These are phyloP conservation scores for Clarias fuscus DNA, from an alignment of 2,797 vertebrate species.

Conservation along the genomic window DNA sequence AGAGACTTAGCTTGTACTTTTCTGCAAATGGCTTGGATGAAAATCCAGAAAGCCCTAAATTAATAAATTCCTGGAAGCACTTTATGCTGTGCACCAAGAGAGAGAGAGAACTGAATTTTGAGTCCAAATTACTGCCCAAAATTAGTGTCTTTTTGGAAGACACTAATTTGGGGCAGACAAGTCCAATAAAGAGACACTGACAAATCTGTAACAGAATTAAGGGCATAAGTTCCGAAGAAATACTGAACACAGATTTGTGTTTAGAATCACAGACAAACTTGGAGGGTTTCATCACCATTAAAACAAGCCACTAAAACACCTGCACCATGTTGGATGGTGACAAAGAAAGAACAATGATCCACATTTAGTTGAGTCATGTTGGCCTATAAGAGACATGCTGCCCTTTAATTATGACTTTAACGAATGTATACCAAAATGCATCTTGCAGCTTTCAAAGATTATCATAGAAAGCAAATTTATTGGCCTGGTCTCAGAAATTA, in stretches of 20 bases:
- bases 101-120: too few species aligned
- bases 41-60: not conserved
- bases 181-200: not conserved
- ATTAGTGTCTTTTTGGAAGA: too few species aligned
- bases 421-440: not conserved
- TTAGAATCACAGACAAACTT: too few species aligned
- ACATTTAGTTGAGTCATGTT: not conserved
- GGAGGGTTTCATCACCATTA: not conserved
- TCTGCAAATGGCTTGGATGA: not conserved
- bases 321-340: not conserved
- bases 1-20: not conserved
- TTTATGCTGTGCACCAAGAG: too few species aligned
- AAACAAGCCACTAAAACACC: not conserved
- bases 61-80: too few species aligned
- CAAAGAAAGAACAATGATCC: not conserved
- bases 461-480: not conserved
- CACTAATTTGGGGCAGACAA: not conserved
- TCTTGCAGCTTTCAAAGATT: not conserved
- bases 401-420: not conserved
- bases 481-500: not conserved
- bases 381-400: not conserved
- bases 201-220: not conserved
- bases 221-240: too few species aligned
- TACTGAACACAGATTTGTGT: too few species aligned
- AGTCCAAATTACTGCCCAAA: too few species aligned